Conservation (phyloP, 2,113 vertebrate species). For the Blennius ocellaris region DNA sequence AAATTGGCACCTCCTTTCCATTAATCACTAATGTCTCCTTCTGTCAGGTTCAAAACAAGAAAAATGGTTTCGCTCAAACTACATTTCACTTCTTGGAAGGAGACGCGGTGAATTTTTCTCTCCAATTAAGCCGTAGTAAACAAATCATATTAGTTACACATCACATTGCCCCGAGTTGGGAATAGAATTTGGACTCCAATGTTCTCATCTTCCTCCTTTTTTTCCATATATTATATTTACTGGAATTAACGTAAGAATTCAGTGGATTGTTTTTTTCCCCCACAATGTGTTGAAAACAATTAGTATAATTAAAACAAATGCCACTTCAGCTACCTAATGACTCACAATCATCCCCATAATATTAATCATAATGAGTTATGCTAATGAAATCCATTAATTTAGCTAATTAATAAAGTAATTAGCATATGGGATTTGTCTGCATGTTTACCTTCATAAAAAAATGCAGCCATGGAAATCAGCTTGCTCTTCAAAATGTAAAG, state of each 20-base stretch:
- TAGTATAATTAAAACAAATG: slow-evolving; percentile 45
- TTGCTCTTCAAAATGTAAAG: background rate
- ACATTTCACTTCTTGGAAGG: background rate
- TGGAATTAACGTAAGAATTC: background rate
- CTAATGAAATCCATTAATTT: slow-evolving; percentile 27
- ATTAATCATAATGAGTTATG: slow-evolving; percentile 36
- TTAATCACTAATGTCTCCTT: background rate
- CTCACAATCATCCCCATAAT: slow-evolving; percentile 27
- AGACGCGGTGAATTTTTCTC: background rate
- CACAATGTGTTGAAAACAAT: background rate
- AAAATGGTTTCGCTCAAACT: background rate
- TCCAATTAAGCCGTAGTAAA: background rate
- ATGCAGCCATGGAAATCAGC: background rate
- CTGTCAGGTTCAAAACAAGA: background rate
- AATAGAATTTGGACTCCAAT: background rate
- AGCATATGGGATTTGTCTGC: slow-evolving; percentile 16
- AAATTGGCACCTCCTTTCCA: background rate
- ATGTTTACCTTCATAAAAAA: slow-evolving; percentile 30
- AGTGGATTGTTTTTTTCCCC: background rate
- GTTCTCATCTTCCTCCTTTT: too few species aligned
- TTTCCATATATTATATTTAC: slow-evolving; percentile 1
- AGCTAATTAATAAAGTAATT: slow-evolving; percentile 28
- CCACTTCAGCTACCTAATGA: slow-evolving; percentile 22
- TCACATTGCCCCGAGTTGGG: background rate
- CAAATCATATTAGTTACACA: background rate